Evolutionary conservation across 2,888 invertebrate genomes (phyloP).

Genomic region (Actias luna): DNA sequence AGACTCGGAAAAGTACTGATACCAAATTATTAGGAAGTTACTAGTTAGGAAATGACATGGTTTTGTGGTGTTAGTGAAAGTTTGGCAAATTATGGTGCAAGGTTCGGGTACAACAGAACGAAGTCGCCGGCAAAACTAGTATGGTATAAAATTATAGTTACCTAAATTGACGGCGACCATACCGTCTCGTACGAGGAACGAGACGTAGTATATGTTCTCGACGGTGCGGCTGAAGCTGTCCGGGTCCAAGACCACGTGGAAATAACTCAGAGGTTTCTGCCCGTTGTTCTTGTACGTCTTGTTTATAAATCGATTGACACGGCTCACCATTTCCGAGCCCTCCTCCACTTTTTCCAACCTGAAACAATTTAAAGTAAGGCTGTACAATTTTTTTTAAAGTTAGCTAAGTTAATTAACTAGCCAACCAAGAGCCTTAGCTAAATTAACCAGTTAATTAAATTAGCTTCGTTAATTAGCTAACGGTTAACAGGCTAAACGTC

Average conservation of each 20-base stretch:
- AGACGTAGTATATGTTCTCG: conserved; percentile 85
- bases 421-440: too few relatives aligned
- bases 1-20: too few relatives aligned
- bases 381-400: too few relatives aligned
- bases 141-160: conserved; percentile 34
- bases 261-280: conserved; percentile 77
- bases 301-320: conserved; percentile 70
- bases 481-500: too few relatives aligned
- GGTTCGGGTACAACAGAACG: too few relatives aligned
- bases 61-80: too few relatives aligned
- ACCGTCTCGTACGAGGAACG: conserved; percentile 83
- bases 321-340: conserved; percentile 78
- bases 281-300: conserved; percentile 59
- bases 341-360: conserved; percentile 78
- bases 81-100: too few relatives aligned
- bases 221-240: conserved; percentile 81
- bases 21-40: too few relatives aligned
- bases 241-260: conserved; percentile 82
- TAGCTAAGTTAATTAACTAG: neutral
- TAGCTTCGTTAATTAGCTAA: too few relatives aligned
- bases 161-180: conserved; percentile 72
- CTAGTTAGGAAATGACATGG: too few relatives aligned
- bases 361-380: conserved; percentile 16
- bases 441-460: too few relatives aligned
- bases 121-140: too few relatives aligned